Evolutionary conservation across 2,113 vertebrate genomes (phyloP), one percentile per base, ranked within the genome.

Genomic region (Sander lucioperca): DNA sequence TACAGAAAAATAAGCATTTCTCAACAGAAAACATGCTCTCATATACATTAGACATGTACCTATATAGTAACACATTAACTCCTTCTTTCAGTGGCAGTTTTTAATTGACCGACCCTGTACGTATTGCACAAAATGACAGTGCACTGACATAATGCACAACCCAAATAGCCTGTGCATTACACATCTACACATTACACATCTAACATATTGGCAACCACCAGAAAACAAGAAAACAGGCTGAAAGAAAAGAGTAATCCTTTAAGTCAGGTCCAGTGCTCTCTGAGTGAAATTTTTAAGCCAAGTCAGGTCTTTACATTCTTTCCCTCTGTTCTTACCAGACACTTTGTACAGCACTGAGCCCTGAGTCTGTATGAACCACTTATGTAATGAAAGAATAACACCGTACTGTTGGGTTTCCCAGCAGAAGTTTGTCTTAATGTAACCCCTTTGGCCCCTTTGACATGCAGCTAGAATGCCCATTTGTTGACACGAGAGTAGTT

Each of bases 241-340:
- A 73, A 78, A 78, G 56, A 76, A 89, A 77, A 74, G 36, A 85
- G 48, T 76, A 87, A 92, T 88, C 87, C 78, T 84, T 47, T 80
- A 71, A 84, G 58, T 89, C 68, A 68, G 67, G 81, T 56, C 81
- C 64, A 50, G 58, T 21, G 11, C 74, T 66, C 62, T 74, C 54
- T 67, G 62, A 61, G 65, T 64, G 66, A 16, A 81, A 73, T 48
- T 74, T 76, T 88, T 90, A 91, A 93, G 86, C 82, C 87, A 30
- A 86, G 88, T 91, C 88, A 90, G 76, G 74, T 83, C 88, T 78
- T 77, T 72, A 83, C 89, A 87, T 92, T 93, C 88, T 78, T 88
- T 21, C 68, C 25, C 50, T 78, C 74, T 74, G 61, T 78, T 86
- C 85, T 73, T 77, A 68, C 30, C 5, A 50, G 36, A 78, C 53